Evolutionary conservation across 2,888 invertebrate genomes (phyloP).

Genomic region (Nomada flava): DNA sequence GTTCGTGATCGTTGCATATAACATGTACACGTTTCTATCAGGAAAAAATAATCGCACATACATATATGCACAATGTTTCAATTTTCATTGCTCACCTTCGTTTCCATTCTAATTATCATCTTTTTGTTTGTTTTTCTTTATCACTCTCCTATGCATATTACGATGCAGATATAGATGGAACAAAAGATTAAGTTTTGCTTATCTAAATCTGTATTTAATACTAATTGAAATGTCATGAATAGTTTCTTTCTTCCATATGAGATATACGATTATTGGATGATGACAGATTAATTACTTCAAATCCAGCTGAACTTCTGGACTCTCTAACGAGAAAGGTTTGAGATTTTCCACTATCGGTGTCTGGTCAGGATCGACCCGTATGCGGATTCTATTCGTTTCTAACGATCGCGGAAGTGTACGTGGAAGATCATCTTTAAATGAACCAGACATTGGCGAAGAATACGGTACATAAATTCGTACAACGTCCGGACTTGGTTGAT

Average conservation of each 20-base stretch:
- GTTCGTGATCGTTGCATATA: constrained; percentile 33
- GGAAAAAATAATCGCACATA: constrained; percentile 21
- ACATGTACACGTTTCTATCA: constrained; percentile 27
- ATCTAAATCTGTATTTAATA: constrained; percentile 50
- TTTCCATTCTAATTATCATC: constrained; percentile 25
- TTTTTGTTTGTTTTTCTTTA: constrained; percentile 10
- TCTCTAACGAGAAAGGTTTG: constrained; percentile 81
- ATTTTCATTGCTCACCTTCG: constrained; percentile 20
- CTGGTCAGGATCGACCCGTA: constrained; percentile 89
- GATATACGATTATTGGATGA: constrained; percentile 8
- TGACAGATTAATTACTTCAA: constrained; percentile 75
- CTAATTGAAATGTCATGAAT: constrained; percentile 55
- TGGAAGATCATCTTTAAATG: constrained; percentile 85
- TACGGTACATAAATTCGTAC: constrained; percentile 93
- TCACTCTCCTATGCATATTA: constrained; percentile 39
- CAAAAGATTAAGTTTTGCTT: constrained; percentile 26
- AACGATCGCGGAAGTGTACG: constrained; percentile 85
- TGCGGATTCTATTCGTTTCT: constrained; percentile 90
- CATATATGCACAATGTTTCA: constrained; percentile 22
- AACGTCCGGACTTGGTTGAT: constrained; percentile 89
- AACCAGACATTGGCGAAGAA: constrained; percentile 86
- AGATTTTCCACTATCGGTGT: constrained; percentile 85
- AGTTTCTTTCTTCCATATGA: constrained; percentile 3
- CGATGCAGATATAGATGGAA: constrained; percentile 39
- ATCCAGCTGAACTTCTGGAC: constrained; percentile 80